These are phyloP conservation scores for Glyphotaelius pellucidus DNA, from an alignment of 2,888 invertebrate species.

Conservation along the genomic window DNA sequence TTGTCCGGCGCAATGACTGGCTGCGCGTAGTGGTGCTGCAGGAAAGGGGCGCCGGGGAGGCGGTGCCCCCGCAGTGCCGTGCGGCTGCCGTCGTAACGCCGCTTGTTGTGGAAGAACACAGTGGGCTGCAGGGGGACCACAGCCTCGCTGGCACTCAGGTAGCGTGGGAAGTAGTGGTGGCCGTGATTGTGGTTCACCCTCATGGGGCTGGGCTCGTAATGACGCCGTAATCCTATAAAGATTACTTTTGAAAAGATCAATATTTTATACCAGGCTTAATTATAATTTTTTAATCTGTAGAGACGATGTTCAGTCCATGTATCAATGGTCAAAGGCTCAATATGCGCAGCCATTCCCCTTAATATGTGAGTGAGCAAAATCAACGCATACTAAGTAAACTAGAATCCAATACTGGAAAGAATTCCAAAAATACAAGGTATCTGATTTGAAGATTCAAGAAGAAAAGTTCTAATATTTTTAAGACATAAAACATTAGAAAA, in stretches of 20 bases:
- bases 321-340: no score
- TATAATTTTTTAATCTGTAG: neutral
- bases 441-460: no score
- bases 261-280: neutral
- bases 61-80: slow-evolving; percentile 67
- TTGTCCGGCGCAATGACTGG: slow-evolving; percentile 80
- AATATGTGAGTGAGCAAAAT: no score
- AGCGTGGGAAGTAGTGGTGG: slow-evolving; percentile 4
- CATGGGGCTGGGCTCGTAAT: slow-evolving; percentile 34
- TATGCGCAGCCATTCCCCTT: no score
- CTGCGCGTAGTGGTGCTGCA: slow-evolving; percentile 69
- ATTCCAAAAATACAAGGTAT: no score
- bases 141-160: neutral
- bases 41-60: slow-evolving; percentile 67
- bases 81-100: slow-evolving; percentile 67
- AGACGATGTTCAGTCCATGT: neutral
- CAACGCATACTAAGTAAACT: no score
- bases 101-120: slow-evolving; percentile 58
- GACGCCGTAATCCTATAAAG: slow-evolving; percentile 11
- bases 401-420: no score
- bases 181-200: slow-evolving; percentile 30
- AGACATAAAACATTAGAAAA: no score
- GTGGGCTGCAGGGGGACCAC: slow-evolving; percentile 34
- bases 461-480: no score
- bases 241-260: neutral